phyloP scores from a whole-genome alignment of 2,888 invertebrate species.

The Lamellibrachia columna region DNA sequence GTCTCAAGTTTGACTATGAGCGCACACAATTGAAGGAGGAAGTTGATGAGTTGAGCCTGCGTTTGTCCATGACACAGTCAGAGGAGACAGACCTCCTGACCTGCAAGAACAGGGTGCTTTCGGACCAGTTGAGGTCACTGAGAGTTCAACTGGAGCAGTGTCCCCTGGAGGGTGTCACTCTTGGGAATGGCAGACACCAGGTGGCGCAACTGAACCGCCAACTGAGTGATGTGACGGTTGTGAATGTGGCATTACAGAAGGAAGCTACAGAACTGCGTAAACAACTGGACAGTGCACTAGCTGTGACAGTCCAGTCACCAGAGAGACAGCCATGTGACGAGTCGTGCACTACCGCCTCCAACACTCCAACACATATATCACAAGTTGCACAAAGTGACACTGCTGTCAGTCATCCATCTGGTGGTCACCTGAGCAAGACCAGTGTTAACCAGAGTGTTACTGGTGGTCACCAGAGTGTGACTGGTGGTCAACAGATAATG shows the following conservation, averaged over 20 bases:
- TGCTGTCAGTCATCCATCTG: not conserved
- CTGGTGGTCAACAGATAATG: not conserved
- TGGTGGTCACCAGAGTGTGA: not conserved
- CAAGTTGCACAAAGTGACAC: not conserved
- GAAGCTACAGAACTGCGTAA: not conserved
- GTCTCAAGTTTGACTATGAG: constrained; percentile 34
- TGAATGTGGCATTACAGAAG: constrained; percentile 1
- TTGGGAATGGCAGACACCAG: not conserved
- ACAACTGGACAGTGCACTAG: not conserved
- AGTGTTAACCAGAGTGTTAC: not conserved
- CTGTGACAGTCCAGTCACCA: not conserved
- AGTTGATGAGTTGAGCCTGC: not conserved
- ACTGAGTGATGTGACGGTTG: not conserved
- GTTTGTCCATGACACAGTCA: not conserved
- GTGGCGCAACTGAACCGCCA: not conserved
- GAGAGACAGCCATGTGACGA: not conserved
- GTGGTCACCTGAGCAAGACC: not conserved
- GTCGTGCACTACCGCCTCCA: not conserved
- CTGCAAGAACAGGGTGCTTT: not conserved
- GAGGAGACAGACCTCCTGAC: not conserved
- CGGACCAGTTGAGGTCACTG: not conserved
- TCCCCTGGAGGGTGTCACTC: not conserved
- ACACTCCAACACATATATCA: not conserved
- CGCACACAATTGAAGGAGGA: not conserved
- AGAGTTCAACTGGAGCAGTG: not conserved